Evolutionary conservation across 2,113 vertebrate species (phyloP).

Genomic region (Hyperoodon ampullatus): DNA sequence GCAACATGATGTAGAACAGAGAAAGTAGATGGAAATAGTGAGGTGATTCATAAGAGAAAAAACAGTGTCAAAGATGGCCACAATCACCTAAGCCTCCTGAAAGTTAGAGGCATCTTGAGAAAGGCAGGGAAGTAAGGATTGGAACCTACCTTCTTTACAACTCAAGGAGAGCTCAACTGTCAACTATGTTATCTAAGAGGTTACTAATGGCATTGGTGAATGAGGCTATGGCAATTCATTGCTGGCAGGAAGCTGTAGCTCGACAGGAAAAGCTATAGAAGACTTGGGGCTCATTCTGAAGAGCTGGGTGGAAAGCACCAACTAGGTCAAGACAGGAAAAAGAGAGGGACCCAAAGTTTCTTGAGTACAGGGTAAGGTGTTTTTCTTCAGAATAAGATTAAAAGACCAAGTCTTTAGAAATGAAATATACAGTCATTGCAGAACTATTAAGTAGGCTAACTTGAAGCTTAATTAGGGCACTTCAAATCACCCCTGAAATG

Average conservation of each 20-base stretch:
- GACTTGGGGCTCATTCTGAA: background rate
- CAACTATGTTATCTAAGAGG: background rate
- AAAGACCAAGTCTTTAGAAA: background rate
- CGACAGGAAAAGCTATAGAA: background rate
- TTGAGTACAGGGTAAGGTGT: background rate
- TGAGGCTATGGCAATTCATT: background rate
- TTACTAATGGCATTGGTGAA: background rate
- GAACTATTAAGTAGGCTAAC: background rate
- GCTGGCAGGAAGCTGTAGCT: background rate
- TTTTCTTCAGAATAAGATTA: background rate
- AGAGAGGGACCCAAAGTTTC: background rate
- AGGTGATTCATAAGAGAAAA: background rate
- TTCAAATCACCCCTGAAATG: background rate
- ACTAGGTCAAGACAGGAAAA: background rate
- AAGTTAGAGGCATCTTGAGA: background rate
- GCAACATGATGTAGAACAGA: background rate
- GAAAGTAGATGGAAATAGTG: background rate
- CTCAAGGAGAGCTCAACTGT: background rate
- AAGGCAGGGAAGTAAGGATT: background rate
- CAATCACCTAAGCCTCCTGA: background rate
- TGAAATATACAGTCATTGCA: background rate
- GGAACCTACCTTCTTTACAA: background rate
- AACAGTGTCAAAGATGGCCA: background rate
- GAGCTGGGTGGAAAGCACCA: background rate
- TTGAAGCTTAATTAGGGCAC: background rate